These are phyloP conservation scores for Brachypodius melanocephalos DNA, from an alignment of 2,113 vertebrate species.

Conservation along the genomic window DNA sequence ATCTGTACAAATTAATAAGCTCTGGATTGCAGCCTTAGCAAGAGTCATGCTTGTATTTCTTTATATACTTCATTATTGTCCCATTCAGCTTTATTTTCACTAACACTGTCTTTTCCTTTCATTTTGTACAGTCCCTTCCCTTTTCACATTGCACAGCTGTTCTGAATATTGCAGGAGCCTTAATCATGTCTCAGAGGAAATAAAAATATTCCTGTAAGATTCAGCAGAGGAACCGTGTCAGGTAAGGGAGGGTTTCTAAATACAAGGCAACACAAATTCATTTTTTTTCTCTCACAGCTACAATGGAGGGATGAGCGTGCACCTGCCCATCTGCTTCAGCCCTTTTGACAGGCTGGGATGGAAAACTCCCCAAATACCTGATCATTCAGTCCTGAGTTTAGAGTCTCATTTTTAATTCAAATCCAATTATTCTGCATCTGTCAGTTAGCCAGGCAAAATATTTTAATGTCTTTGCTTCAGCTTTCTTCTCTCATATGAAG, in stretches of 20 bases:
- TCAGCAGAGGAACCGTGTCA: neutral
- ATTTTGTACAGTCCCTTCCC: neutral
- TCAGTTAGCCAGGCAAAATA: neutral
- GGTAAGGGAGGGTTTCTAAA: neutral
- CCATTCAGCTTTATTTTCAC: neutral
- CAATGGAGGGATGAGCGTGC: neutral
- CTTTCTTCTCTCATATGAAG: neutral
- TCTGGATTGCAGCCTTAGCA: neutral
- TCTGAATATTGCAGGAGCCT: neutral
- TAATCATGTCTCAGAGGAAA: constrained; percentile 6
- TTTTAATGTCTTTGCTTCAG: neutral
- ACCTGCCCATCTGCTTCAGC: neutral
- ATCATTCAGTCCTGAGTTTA: neutral
- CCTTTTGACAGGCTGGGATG: neutral
- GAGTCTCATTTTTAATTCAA: neutral
- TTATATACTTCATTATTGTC: neutral
- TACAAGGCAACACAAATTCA: neutral
- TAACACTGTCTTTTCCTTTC: neutral
- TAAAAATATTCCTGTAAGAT: constrained; percentile 8
- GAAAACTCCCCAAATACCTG: neutral
- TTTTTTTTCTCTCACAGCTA: neutral
- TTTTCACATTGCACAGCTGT: neutral
- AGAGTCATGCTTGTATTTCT: neutral
- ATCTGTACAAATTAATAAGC: neutral
- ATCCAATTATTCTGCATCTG: neutral